Percentiles rank a stretch among this genome's conserved stretches.
Conservation (phyloP, 2,797 vertebrate species). For the Netta rufina region DNA sequence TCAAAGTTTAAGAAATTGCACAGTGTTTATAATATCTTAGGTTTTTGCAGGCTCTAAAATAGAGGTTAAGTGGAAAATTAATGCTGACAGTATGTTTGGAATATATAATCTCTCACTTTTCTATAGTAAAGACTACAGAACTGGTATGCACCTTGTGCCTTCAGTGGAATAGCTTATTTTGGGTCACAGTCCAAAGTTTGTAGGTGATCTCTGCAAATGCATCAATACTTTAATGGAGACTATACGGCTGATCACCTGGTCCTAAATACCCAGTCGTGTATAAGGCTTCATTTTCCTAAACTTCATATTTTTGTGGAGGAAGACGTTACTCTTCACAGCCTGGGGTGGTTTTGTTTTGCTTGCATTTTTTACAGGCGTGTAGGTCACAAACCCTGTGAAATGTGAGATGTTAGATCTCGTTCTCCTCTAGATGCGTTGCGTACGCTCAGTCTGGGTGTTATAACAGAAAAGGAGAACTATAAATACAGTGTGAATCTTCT, state of each 20-base stretch:
- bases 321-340: not conserved
- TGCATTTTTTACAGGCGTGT: not conserved
- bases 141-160: not conserved
- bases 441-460: not conserved
- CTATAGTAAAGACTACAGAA: not conserved
- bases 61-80: not conserved
- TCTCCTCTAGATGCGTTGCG: not conserved
- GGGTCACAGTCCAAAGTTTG: not conserved
- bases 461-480: not conserved
- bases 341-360: not conserved
- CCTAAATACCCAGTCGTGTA: rapidly evolving
- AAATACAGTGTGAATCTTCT: not conserved
- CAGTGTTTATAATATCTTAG: not conserved
- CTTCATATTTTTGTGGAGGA: not conserved
- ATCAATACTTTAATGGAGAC: not conserved
- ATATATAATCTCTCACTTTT: not conserved
- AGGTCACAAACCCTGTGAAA: not conserved
- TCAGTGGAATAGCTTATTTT: not conserved
- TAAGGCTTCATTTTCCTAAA: not conserved
- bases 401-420: not conserved
- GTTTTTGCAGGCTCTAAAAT: not conserved
- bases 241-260: not conserved
- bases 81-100: not conserved
- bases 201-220: not conserved
- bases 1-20: not conserved